Base-by-base conservation (phyloP, 2,113 vertebrate species). In the Cacatua alba region DNA sequence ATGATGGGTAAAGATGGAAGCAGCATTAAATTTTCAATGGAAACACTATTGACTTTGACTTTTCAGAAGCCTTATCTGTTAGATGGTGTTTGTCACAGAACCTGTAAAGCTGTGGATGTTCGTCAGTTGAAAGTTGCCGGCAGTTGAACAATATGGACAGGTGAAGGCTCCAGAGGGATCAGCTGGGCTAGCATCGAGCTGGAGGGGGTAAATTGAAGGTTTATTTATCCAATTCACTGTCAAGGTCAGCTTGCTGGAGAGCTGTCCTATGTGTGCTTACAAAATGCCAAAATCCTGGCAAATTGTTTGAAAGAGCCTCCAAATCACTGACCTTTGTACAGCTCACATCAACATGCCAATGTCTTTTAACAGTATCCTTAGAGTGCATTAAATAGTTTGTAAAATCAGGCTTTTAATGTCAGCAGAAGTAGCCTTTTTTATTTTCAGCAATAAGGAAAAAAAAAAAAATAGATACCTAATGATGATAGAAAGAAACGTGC, bases 181-280 rank as follows among this genome's bases (percentile, higher is more conserved):
- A 74, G 95, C 98, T 97, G 86, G 97, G 98, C 98, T 98, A 95
- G 92, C 97, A 94, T 96, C 67, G 97, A 98, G 98, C 98, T 97
- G 98, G 98, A 98, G 98, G 99, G 98, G 98, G 99, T 99, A 99
- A 99, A 99, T 99, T 99, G 99, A 99, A 99, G 99, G 99, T 99
- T 99, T 99, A 99, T 99, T 99, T 99, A 99, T 99, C 99, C 99
- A 99, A 98, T 99, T 99, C 98, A 98, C 99, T 99, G 99, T 99
- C 99, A 99, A 99, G 99, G 99, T 99, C 99, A 98, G 98, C 98
- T 98, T 99, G 99, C 99, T 98, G 98, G 98, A 98, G 98, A 99
- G 99, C 99, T 99, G 99, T 99, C 99, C 99, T 99, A 97, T 98
- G 98, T 98, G 98, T 98, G 98, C 98, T 99, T 99, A 99, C 98